phyloP scores from a whole-genome alignment of 2,113 vertebrate species.

The Donacobius atricapilla region DNA sequence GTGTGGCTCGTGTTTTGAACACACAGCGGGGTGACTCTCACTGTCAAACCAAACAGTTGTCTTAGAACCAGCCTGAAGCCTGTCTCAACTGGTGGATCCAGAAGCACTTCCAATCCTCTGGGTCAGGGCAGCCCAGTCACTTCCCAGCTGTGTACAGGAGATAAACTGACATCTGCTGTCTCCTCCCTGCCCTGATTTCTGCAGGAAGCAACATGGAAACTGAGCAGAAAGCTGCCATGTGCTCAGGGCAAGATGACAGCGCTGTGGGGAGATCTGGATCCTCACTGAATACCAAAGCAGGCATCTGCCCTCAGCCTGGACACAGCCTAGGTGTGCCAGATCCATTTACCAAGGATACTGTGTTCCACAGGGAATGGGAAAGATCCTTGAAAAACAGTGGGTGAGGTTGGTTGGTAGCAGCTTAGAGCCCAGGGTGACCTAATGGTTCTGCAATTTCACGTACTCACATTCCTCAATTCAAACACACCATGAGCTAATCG shows the following conservation, averaged over 20 bases:
- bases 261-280: neutral
- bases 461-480: slow-evolving; percentile 36
- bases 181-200: neutral
- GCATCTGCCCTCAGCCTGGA: neutral
- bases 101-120: neutral
- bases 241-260: neutral
- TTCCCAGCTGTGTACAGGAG: neutral
- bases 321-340: neutral
- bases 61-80: neutral
- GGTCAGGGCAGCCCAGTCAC: neutral
- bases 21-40: neutral
- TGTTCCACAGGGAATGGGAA: neutral
- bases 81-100: neutral
- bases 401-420: neutral
- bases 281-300: neutral
- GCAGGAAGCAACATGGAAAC: neutral
- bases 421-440: neutral
- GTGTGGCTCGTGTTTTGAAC: neutral
- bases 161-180: neutral
- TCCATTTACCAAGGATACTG: neutral
- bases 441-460: slow-evolving; percentile 41
- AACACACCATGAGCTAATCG: slow-evolving; percentile 31
- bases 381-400: neutral
- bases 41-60: neutral
- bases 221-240: neutral